Base-by-base conservation (phyloP, 2,113 vertebrate species). In the Onychorhynchus coronatus region DNA sequence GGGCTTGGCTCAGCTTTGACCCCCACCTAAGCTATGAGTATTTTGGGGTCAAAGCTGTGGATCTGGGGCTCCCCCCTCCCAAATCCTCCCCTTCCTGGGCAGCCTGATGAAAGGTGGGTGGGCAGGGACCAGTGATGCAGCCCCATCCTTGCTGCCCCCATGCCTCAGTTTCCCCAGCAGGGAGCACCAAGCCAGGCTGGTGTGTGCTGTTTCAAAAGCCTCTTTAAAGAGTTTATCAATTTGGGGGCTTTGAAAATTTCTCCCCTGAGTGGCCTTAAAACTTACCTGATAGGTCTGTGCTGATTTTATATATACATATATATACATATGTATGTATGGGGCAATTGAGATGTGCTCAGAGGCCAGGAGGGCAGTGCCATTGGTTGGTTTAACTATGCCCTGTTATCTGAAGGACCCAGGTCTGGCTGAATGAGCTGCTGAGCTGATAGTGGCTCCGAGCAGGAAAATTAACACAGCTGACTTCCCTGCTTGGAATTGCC, bases 101-200 rank as follows among this genome's bases (percentile, higher is more conserved):
- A 81, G 31, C 53, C 35, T 35, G 33, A 11, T 33, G 28, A 22
- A 14, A 41, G 67, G 5, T 18, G 1, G 1, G 31, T 16, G 75
- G 53, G 28, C 74, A 65, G 56, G 21, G 42, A 35, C 33, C 16
- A 15, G 50, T 19, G 67, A 58, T 20, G 42, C 39, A 31, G 31
- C 37, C 11, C 14, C 47, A 11, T 12, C 47, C 3, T 14, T 0
- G 0, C 20, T 35, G 42, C 6, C 12, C 10, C 41, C 0, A 3
- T 81, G 73, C 84, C 94, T 91, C 89, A 49, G 80, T 95, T 94
- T 95, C 41, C 66, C 67, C 46, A 28, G 5, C 22, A 31, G 39
- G 28, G 44, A 30, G 49, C 6, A 0, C 6, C 46, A 67, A 10
- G 28, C 19, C 0, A 0, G 23, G 65, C 14, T 18, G 25, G 4